phyloP scores from a whole-genome alignment of 1,140 invertebrate genomes.

The Temnothorax curvispinosus region DNA sequence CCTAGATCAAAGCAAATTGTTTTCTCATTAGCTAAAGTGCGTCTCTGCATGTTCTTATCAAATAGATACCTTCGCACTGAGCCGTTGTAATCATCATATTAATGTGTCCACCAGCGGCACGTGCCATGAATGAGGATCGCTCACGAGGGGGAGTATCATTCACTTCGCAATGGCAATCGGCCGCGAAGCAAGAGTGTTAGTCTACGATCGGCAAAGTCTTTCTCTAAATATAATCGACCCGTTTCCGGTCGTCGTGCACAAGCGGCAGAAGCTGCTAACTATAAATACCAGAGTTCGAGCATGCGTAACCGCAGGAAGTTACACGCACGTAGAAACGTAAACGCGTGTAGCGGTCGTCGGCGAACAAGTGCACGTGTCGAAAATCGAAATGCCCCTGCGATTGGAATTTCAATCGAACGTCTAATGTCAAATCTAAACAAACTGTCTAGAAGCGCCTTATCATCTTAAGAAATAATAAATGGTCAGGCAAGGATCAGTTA shows the following conservation, averaged over 20 bases:
- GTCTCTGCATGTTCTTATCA: background rate
- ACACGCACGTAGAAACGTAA: conserved; percentile 52
- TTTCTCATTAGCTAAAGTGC: background rate
- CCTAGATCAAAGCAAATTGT: background rate
- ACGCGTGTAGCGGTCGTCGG: conserved; percentile 30
- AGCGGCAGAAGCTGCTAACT: conserved; percentile 63
- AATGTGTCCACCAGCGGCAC: conserved; percentile 22
- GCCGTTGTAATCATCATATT: conserved; percentile 35
- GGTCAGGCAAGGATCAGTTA: background rate
- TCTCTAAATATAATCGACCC: conserved; percentile 75
- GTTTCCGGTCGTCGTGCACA: conserved; percentile 68
- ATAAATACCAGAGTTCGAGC: conserved; percentile 68
- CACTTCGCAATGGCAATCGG: conserved; percentile 47
- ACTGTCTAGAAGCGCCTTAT: background rate
- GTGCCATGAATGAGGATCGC: conserved; percentile 11
- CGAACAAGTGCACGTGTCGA: conserved; percentile 10
- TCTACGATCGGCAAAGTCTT: conserved; percentile 67
- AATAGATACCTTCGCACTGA: background rate
- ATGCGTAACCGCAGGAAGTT: conserved; percentile 59
- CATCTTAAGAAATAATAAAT: background rate
- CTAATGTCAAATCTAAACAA: background rate
- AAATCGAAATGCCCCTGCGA: conserved; percentile 18
- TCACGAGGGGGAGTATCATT: conserved; percentile 17
- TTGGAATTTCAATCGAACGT: background rate
- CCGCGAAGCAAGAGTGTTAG: conserved; percentile 58